Percentiles rank a stretch among this genome's conserved stretches.
phyloP scores from a whole-genome alignment of 2,113 vertebrate genomes.

The Callospermophilus lateralis region DNA sequence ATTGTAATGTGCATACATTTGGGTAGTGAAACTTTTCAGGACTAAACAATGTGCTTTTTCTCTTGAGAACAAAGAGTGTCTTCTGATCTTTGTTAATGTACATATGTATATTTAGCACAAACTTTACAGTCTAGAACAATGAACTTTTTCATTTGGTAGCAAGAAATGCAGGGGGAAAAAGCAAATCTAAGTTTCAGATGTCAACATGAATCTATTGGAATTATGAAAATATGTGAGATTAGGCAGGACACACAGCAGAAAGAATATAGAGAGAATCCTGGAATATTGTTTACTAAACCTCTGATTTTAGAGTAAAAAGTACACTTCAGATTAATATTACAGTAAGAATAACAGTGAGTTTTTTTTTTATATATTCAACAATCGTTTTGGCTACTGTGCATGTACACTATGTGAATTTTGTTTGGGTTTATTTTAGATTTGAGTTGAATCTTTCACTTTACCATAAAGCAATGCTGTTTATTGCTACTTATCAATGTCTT shows the following conservation, averaged over 20 bases:
- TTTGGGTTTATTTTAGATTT: constrained; percentile 50
- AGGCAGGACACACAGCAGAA: not conserved
- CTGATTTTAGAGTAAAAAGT: constrained; percentile 41
- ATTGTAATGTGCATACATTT: not conserved
- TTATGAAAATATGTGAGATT: constrained; percentile 15
- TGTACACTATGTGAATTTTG: not conserved
- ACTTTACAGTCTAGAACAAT: constrained; percentile 35
- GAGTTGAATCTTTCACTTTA: not conserved
- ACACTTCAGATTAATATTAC: constrained; percentile 12
- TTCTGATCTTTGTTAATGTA: constrained; percentile 46
- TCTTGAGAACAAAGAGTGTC: constrained; percentile 47
- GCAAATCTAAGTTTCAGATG: not conserved
- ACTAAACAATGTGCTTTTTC: constrained; percentile 61
- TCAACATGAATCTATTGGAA: constrained; percentile 7
- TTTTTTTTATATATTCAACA: not conserved
- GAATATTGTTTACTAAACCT: not conserved
- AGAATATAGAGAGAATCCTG: not conserved
- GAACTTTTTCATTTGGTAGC: constrained; percentile 51
- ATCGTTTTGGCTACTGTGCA: not conserved
- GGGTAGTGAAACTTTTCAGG: constrained; percentile 24
- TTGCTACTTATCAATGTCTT: constrained; percentile 12
- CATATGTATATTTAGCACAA: constrained; percentile 7
- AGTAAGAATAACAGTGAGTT: not conserved
- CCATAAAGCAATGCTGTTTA: not conserved
- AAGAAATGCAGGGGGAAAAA: constrained; percentile 44